These are phyloP conservation scores for Merops nubicus DNA, from an alignment of 2,113 vertebrate species.

Conservation along the genomic window DNA sequence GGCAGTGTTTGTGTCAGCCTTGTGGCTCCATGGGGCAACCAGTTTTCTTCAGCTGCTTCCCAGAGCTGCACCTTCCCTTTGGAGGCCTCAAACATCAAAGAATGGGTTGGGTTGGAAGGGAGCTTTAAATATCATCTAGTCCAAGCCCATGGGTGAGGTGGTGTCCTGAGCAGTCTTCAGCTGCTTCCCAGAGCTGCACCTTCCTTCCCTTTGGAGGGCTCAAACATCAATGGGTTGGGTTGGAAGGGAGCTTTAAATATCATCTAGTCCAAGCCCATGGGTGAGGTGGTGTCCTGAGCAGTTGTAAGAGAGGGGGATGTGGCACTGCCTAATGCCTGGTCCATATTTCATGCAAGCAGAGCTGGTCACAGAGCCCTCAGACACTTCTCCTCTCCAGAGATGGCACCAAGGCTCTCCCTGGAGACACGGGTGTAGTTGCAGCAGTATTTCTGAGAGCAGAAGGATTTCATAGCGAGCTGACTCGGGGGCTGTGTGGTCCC, in stretches of 20 bases:
- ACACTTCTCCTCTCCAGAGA: background rate
- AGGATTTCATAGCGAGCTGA: background rate
- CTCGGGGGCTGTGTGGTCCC: background rate
- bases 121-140: background rate
- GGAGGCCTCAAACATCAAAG: background rate
- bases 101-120: background rate
- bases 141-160: background rate
- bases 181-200: background rate
- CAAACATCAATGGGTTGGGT: background rate
- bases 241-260: background rate
- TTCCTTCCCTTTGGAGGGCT: background rate
- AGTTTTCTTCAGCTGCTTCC: background rate
- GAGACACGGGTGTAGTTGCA: background rate
- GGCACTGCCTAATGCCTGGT: background rate
- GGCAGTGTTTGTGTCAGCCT: background rate
- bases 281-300: background rate
- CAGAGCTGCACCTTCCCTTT: background rate
- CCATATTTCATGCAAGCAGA: background rate
- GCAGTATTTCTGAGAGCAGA: background rate
- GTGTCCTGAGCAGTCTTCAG: background rate
- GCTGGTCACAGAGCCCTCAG: background rate
- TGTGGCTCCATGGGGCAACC: accelerated
- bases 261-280: background rate
- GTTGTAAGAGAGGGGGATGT: accelerated
- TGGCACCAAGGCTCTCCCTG: background rate